Base-by-base conservation (phyloP, 2,113 vertebrate species). In the Leptosomus discolor region DNA sequence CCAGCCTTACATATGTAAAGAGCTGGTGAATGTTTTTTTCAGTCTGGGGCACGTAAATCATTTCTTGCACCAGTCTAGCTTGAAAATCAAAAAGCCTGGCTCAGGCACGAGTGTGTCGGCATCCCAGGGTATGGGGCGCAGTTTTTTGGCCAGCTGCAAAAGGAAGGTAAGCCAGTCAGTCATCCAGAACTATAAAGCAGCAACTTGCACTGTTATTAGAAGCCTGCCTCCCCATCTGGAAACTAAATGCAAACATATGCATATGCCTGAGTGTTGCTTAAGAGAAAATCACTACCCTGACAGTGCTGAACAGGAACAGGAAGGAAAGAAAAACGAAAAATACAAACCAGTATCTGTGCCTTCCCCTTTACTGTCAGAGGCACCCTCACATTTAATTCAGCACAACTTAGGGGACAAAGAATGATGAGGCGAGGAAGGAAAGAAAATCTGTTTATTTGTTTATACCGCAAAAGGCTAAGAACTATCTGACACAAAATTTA, bases 231-330 rank as follows among this genome's bases (percentile, higher is more conserved):
- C 22, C 84, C 87, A 88, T 96, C 92, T 97, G 94, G 94, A 97
- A 92, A 94, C 77, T 94, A 95, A 97, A 95, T 90, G 60, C 89
- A 95, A 97, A 90, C 92, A 95, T 77, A 79, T 73, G 93, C 90
- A 90, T 37, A 32, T 17, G 71, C 50, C 78, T 63, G 77, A 88
- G 54, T 50, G 57, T 67, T 88, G 61, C 63, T 85, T 73, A 79
- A 91, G 65, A 94, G 91, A 96, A 94, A 96, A 92, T 71, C 74
- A 70, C 58, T 79, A 53, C 87, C 50, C n/a, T 89, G 92, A 92
- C 76, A 89, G 75, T 0, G 0, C 67, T 73, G 63, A 75, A 85
- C 0, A 0, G 30, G 56, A 94, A 76, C 32, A 50, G 48, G 74
- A 90, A 87, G 26, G 58, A 76, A 96, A 91, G 69, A 43, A 94